Base-by-base conservation (phyloP, 2,113 vertebrate species). In the Nyctereutes procyonoides region DNA sequence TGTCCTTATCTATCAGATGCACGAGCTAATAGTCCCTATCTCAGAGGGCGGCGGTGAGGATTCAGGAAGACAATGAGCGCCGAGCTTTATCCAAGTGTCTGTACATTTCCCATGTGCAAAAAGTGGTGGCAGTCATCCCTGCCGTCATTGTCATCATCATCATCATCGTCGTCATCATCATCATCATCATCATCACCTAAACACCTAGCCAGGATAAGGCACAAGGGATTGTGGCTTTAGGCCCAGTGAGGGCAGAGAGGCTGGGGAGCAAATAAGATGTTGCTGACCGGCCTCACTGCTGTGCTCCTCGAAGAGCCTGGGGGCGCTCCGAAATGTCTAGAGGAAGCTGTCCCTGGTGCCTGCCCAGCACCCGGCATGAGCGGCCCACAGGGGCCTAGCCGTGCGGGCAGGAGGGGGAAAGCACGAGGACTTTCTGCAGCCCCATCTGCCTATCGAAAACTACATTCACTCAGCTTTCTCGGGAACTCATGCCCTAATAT, bases 401-500 rank as follows among this genome's bases (percentile, higher is more conserved):
- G 3, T 38, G 2, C 76, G 95, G 95, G 94, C 86, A 92, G 96
- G 79, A 85, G 94, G 97, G 97, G 97, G 96, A n/a, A 11, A 24
- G 26, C 22, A 63, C 97, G 95, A 96, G 83, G 95, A 89, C 98
- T 86, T 17, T 97, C 97, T 93, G 98, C 98, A 97, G 98, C 98
- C 99, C 98, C 99, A 98, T 97, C 93, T 93, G 98, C 98, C 97
- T 99, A 99, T 99, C 99, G 99, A 99, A 99, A 99, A 99, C 99
- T 98, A 98, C 98, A 98, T 99, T 99, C 99, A 97, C 99, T 99
- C 90, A 96, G 99, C 99, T 99, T 99, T 99, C 98, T 97, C 95
- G 95, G 98, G 98, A 98, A 99, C 99, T 99, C 99, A 99, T 99
- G 99, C 98, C 99, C 99, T 99, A 99, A 99, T 99, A 99, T 99